phyloP scores from a whole-genome alignment of 2,888 invertebrate species.

The Synergus laeviventris region DNA sequence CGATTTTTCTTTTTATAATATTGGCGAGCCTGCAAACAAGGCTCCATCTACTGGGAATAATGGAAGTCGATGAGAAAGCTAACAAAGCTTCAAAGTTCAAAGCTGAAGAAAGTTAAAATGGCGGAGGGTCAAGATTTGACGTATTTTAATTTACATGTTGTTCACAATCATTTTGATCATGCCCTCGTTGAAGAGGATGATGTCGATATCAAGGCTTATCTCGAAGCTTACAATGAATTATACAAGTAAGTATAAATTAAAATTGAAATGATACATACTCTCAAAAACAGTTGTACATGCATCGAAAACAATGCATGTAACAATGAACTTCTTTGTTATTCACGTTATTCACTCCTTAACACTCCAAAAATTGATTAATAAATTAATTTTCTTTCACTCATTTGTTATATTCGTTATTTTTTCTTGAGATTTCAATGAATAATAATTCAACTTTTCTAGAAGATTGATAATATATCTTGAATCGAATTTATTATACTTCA shows the following conservation, averaged over 20 bases:
- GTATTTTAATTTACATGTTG: conserved; percentile 79
- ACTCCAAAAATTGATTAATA: background rate
- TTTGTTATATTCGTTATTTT: background rate
- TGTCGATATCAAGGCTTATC: conserved; percentile 84
- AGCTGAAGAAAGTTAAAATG: conserved; percentile 54
- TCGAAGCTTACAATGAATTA: conserved; percentile 88
- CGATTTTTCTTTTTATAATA: background rate
- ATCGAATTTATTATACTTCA: background rate
- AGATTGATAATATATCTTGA: background rate
- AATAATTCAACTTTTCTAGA: background rate
- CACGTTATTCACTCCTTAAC: background rate
- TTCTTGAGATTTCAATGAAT: background rate
- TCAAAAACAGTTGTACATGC: conserved; percentile 22
- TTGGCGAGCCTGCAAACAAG: background rate
- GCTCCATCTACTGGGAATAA: background rate
- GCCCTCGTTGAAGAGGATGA: conserved; percentile 85
- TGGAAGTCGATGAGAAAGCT: background rate
- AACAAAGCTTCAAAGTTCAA: no score
- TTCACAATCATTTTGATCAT: conserved; percentile 82
- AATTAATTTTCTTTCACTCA: background rate
- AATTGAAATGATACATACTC: background rate
- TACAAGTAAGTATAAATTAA: conserved; percentile 83
- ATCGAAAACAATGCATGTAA: conserved; percentile 27
- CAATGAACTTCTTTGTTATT: background rate
- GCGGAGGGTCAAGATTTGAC: conserved; percentile 65